Evolutionary conservation across 2,797 vertebrate species (phyloP).

Genomic region (Eulemur rubriventer): DNA sequence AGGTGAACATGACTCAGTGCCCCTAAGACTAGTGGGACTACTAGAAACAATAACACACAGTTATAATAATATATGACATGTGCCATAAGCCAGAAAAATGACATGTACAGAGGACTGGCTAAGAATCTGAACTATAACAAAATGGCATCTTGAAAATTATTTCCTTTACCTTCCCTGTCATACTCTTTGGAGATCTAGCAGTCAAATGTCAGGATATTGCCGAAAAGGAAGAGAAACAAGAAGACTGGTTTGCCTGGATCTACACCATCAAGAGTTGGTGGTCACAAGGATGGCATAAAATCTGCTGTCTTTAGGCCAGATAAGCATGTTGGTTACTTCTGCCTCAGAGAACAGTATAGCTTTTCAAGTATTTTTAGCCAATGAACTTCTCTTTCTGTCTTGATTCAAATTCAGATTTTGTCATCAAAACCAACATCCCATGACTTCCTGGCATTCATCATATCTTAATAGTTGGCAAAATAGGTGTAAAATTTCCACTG

Average conservation of each 20-base stretch:
- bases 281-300: background rate
- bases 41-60: background rate
- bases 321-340: background rate
- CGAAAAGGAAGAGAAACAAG: background rate
- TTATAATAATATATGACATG: background rate
- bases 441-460: background rate
- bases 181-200: background rate
- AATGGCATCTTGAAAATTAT: background rate
- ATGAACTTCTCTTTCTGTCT: background rate
- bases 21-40: background rate
- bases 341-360: background rate
- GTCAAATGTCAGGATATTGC: background rate
- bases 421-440: background rate
- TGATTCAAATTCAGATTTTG: constrained; percentile 25
- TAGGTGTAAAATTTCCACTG: background rate
- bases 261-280: background rate
- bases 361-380: constrained; percentile 15
- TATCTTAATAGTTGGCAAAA: background rate
- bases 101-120: background rate
- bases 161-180: background rate
- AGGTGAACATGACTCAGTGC: background rate
- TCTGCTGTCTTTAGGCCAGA: background rate
- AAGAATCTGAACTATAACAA: background rate
- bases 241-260: background rate
- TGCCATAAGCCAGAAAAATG: background rate